phyloP scores from a whole-genome alignment of 2,888 invertebrate species.

The Tenthredo amoena region DNA sequence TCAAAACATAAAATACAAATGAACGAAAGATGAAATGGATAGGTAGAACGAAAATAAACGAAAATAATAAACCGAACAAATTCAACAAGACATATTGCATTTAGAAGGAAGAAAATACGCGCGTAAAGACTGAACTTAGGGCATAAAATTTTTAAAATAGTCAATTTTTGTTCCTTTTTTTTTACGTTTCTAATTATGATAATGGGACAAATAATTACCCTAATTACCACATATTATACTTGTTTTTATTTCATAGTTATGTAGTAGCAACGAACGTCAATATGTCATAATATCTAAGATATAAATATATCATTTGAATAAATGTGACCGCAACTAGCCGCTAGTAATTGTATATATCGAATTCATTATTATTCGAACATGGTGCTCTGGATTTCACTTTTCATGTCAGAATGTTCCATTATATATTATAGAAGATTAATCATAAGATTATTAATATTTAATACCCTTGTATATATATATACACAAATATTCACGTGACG shows the following conservation, averaged over 20 bases:
- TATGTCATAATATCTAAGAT: background rate
- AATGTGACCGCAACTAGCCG: constrained; percentile 46
- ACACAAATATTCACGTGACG: constrained; percentile 63
- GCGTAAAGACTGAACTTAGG: constrained; percentile 70
- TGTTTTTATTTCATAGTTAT: background rate
- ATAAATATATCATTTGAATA: constrained; percentile 8
- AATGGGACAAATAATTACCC: constrained; percentile 41
- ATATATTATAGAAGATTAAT: constrained; percentile 65
- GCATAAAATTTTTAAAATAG: constrained; percentile 76
- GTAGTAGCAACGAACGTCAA: background rate
- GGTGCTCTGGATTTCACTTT: constrained; percentile 69
- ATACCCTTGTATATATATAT: constrained; percentile 68
- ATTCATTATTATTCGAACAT: constrained; percentile 60
- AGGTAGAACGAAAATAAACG: background rate
- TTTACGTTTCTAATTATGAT: constrained; percentile 59
- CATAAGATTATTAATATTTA: constrained; percentile 69
- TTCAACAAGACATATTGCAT: background rate
- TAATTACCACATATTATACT: constrained; percentile 9
- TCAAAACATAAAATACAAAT: background rate
- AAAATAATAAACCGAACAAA: background rate
- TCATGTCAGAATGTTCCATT: constrained; percentile 68
- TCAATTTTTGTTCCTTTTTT: constrained; percentile 76
- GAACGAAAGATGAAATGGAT: background rate
- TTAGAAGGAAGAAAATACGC: constrained; percentile 41
- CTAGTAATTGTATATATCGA: constrained; percentile 65